Evolutionary conservation across 2,888 invertebrate species (phyloP).

Genomic region (Girardia tigrina): DNA sequence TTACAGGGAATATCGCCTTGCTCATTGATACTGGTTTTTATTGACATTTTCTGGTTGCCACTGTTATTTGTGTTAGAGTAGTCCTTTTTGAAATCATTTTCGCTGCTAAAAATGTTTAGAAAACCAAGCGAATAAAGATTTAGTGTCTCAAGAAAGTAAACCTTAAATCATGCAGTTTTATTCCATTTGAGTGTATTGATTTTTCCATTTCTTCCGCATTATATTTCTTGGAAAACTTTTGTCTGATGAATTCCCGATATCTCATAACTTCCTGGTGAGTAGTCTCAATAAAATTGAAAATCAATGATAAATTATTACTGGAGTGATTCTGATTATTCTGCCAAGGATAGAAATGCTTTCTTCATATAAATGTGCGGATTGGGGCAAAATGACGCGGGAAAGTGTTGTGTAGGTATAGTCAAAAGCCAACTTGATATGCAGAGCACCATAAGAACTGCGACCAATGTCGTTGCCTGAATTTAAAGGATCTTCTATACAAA

Average conservation of each 20-base stretch:
- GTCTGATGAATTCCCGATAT: too few relatives aligned
- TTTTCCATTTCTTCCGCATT: background rate
- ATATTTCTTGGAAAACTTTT: background rate
- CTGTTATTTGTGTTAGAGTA: background rate
- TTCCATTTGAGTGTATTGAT: too few relatives aligned
- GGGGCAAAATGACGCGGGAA: constrained; percentile 43
- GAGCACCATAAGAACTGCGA: constrained; percentile 79
- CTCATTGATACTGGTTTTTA: background rate
- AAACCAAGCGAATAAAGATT: background rate
- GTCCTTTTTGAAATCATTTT: background rate
- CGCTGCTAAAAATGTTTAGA: too few relatives aligned
- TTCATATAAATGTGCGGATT: constrained; percentile 40
- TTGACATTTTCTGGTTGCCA: background rate
- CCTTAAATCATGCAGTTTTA: too few relatives aligned
- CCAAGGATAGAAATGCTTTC: constrained; percentile 16
- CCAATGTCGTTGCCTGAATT: constrained; percentile 93
- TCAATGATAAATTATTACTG: constrained; percentile 76
- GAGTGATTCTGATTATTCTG: constrained; percentile 76
- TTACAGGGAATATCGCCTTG: background rate
- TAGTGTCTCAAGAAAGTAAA: too few relatives aligned
- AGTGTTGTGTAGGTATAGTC: constrained; percentile 81
- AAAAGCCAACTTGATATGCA: constrained; percentile 70
- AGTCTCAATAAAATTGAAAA: too few relatives aligned
- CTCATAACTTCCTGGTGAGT: too few relatives aligned
- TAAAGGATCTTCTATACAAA: constrained; percentile 94